These are phyloP conservation scores for Sebastes schlegelii DNA, from an alignment of 2,113 vertebrate genomes.

Conservation along the genomic window DNA sequence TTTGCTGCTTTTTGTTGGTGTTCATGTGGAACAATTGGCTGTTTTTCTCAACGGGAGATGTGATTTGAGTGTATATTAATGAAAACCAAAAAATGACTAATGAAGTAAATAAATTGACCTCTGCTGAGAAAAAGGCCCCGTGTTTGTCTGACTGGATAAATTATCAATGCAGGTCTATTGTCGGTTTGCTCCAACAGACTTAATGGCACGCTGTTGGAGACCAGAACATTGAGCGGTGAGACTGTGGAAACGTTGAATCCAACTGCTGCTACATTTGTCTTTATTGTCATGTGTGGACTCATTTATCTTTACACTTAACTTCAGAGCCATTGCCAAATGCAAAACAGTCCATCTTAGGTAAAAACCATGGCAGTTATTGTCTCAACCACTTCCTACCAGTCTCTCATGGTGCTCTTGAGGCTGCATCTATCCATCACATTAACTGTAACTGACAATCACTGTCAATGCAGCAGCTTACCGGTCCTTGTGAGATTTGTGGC, in stretches of 20 bases:
- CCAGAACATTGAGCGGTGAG: not conserved
- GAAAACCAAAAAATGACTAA: conserved; percentile 56
- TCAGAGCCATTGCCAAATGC: not conserved
- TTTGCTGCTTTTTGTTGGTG: conserved; percentile 17
- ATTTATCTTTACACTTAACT: conserved; percentile 1
- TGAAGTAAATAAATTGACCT: conserved; percentile 58
- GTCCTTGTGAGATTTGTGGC: conserved; percentile 36
- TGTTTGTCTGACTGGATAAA: conserved; percentile 50
- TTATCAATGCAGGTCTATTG: conserved; percentile 55
- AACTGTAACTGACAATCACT: conserved; percentile 64
- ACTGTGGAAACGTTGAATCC: conserved; percentile 27
- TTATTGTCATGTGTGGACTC: not conserved
- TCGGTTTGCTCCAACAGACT: conserved; percentile 38
- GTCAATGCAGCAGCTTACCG: conserved; percentile 41
- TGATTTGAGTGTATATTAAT: conserved; percentile 54
- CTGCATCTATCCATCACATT: conserved; percentile 54
- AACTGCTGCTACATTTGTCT: conserved; percentile 17
- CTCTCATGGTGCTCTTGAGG: conserved; percentile 15
- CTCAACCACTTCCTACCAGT: not conserved
- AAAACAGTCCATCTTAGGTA: not conserved
- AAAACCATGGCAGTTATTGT: conserved; percentile 6
- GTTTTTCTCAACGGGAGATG: conserved; percentile 48
- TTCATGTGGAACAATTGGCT: conserved; percentile 52
- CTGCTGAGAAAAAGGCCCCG: conserved; percentile 36
- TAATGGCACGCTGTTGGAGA: conserved; percentile 36